These are phyloP conservation scores for Cerastoderma edule DNA, from an alignment of 2,888 invertebrate species.

Conservation along the genomic window DNA sequence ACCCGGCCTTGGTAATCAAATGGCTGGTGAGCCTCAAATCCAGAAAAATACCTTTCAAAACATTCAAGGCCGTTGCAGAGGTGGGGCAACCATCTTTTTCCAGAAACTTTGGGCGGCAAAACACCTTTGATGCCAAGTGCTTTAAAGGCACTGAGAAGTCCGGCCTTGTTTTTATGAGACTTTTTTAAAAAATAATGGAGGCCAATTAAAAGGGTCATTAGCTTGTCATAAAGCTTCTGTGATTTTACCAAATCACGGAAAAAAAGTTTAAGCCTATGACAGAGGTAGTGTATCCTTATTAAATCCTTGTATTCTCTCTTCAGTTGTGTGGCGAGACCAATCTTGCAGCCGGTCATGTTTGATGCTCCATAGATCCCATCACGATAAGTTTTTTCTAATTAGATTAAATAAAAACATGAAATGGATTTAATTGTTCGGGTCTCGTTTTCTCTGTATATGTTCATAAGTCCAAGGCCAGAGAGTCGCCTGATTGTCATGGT, in stretches of 20 bases:
- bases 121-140: neutral
- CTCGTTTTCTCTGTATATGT: no score
- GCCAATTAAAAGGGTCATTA: conserved; percentile 41
- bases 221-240: conserved; percentile 32
- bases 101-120: neutral
- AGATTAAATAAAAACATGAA: no score
- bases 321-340: no score
- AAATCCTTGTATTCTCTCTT: no score
- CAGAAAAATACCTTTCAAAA: neutral
- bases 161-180: conserved; percentile 33
- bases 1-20: neutral
- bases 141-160: conserved; percentile 9
- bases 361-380: no score
- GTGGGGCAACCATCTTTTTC: neutral
- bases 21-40: neutral
- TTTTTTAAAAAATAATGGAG: conserved; percentile 39
- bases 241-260: conserved; percentile 28
- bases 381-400: no score
- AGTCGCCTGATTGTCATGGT: no score
- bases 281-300: conserved; percentile 29
- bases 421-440: no score
- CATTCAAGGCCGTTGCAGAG: neutral
- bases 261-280: conserved; percentile 32
- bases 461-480: no score
- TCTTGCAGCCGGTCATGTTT: no score